Evolutionary conservation across 2,797 vertebrate species (phyloP), one percentile per base, ranked within the genome.

Genomic region (Babyrousa celebensis): DNA sequence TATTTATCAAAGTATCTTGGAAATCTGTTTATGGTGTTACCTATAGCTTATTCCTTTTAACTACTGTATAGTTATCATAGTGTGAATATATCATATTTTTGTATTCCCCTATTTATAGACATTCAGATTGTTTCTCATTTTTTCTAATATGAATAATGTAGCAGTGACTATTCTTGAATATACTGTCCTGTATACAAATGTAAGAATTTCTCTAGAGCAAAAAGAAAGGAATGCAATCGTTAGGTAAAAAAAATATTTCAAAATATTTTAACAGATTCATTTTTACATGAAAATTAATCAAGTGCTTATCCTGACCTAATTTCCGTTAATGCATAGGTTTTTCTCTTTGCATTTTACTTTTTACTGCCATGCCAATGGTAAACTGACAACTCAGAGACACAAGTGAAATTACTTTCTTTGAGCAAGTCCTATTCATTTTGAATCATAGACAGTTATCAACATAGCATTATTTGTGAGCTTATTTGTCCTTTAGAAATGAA

Each of bases 401-500:
- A 87, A 72, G 78, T 80, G 67, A 74, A 93, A 91, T 92, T 29
- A 43, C 16, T 70, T 68, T 83, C 88, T 88, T 70, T 60, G 25
- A 70, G 56, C 48, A 91, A 84, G 91, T 32, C 36, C 71, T 92
- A 48, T 75, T 89, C 77, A 54, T 71, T 95, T 88, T 14, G 84
- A 95, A 36, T 87, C 60, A 15, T 48, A 83, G 56, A 48, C 25
- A 14, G 21, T 91, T 84, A 27, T 91, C 86, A 85, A 80, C 62
- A 20, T 65, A 43, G 70, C 52, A 36, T 52, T 80, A n/a, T 88
- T 84, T 70, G 62, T n/a, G 72, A 75, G 60, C 84, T 71, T 60
- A 40, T 80, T 95, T 94, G 92, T 78, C 87, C 71, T 89, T 85
- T 62, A 43, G 72, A 74, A 92, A 29, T 72, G 85, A 94, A 95